Base-by-base conservation (phyloP, 2,888 invertebrate genomes). In the Mactromeris polynyma region DNA sequence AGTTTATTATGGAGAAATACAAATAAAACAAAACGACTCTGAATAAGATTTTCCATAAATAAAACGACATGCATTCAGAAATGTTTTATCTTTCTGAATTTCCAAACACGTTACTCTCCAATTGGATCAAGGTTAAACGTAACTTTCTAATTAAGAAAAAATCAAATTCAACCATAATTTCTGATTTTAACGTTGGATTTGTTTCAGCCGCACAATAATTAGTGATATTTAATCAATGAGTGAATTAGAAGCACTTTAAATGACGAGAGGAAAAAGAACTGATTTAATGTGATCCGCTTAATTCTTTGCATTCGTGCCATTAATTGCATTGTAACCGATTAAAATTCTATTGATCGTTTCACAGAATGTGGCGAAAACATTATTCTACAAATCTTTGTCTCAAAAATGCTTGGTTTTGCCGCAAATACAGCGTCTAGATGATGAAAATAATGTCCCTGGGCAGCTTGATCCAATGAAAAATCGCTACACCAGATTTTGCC, bases 271-370 rank as follows among this genome's bases (percentile, higher is more conserved):
- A 73, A 33, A 73, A 73, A 73, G n/a, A n/a, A 58, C n/a, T 3
- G 33, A 73, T 73, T 73, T 73, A 33, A 33, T 7, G 33, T 73
- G 31, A 19, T 73, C 36, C 73, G 73, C 33, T 7, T 73, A 36
- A 26, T 73, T 69, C n/a, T 64, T 36, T 73, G 36, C 33, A 69
- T 19, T 36, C 33, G 31, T 73, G 73, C 1, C 73, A 36, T 73
- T 73, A 73, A 73, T 73, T 73, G 31, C 73, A 73, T 73, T 33
- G 73, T 36, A 17, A 73, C 73, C 73, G 73, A 73, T 73, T 73
- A 73, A 73, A 73, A 36, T 73, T 73, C 19, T 36, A 73, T 73
- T 36, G 73, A 73, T 73, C 73, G 73, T 73, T 73, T 36, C 33
- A 11, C 14, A 14, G 33, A 73, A 73, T 36, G 73, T 36, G 33